These are phyloP conservation scores for Oenanthe oenanthe DNA, from an alignment of 2,113 vertebrate species.

Conservation along the genomic window DNA sequence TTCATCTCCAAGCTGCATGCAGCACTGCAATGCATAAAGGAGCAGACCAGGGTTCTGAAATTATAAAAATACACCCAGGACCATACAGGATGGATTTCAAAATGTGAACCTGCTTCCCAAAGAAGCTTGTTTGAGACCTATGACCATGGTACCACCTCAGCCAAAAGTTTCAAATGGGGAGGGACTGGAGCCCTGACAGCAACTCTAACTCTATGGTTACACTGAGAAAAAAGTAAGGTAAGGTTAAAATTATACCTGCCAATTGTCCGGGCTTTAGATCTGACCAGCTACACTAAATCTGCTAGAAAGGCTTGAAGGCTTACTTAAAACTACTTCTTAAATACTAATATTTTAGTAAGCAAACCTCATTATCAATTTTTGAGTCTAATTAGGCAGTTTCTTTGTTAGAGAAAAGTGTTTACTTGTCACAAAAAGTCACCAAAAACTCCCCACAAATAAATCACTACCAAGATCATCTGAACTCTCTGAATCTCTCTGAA, in stretches of 20 bases:
- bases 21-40: neutral
- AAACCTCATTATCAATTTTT: neutral
- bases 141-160: neutral
- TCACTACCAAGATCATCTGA: neutral
- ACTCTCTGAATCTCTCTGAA: neutral
- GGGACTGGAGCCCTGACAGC: neutral
- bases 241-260: neutral
- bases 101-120: neutral
- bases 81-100: fast-evolving
- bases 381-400: neutral
- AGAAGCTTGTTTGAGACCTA: neutral
- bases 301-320: neutral
- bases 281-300: neutral
- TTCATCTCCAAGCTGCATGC: neutral
- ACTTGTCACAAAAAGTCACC: neutral
- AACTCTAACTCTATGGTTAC: neutral
- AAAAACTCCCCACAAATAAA: fast-evolving
- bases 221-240: neutral
- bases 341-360: neutral
- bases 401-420: neutral
- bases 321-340: neutral
- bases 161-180: neutral
- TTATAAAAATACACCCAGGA: neutral
- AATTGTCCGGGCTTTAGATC: neutral
- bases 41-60: neutral